Conservation (phyloP, 2,113 vertebrate genomes). For the Neodontobutis hainanensis region DNA sequence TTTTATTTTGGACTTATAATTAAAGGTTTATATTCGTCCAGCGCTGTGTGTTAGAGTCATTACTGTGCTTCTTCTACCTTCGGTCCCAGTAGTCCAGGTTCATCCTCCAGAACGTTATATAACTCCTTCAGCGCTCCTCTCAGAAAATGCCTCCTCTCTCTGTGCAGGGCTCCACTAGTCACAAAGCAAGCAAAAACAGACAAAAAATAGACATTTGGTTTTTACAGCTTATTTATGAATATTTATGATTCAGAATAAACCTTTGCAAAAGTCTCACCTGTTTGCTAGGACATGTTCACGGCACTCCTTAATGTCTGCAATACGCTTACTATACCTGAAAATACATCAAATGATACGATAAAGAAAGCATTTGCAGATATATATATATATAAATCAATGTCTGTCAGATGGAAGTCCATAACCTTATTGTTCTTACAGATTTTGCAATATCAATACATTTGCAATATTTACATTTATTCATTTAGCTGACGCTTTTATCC, state of each 20-base stretch:
- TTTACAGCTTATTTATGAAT: background rate
- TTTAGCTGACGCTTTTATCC: too few species aligned
- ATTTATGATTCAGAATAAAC: background rate
- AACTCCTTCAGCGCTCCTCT: constrained; percentile 85
- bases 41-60: background rate
- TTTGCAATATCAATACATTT: too few species aligned
- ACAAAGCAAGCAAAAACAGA: background rate
- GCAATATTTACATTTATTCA: too few species aligned
- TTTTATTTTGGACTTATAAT: constrained; percentile 14
- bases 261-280: constrained; percentile 74
- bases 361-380: too few species aligned
- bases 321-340: constrained; percentile 84
- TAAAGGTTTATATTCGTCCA: constrained; percentile 10
- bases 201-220: background rate
- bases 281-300: constrained; percentile 83
- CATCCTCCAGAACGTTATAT: constrained; percentile 83
- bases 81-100: constrained; percentile 90
- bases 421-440: too few species aligned
- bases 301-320: constrained; percentile 89
- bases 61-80: constrained; percentile 79
- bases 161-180: constrained; percentile 84
- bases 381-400: too few species aligned
- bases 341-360: background rate
- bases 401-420: too few species aligned
- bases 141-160: constrained; percentile 84